Percentiles rank a stretch among this genome's conserved stretches.
Conservation (phyloP, 2,888 invertebrate species). For the Cephus spinipes region DNA sequence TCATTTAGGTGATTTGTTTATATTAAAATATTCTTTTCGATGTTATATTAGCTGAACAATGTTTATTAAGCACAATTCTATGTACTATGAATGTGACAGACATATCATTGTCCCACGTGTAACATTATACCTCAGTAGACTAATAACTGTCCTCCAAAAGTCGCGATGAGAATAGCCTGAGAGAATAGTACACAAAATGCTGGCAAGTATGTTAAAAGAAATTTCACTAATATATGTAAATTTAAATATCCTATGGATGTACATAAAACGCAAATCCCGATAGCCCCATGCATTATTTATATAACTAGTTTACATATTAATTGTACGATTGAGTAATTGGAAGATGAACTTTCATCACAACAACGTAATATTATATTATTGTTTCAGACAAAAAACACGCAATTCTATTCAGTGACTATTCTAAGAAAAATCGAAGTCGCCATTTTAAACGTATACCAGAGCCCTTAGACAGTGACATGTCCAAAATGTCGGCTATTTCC, state of each 20-base stretch:
- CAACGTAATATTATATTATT: no score
- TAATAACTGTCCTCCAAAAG: neutral
- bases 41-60: neutral
- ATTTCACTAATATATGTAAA: neutral
- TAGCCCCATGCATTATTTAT: neutral
- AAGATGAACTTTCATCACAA: neutral
- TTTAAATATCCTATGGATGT: neutral
- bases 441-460: neutral
- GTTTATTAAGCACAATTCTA: neutral
- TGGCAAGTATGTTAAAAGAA: neutral
- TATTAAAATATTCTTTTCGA: neutral
- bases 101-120: neutral
- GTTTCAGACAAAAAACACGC: no score
- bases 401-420: neutral
- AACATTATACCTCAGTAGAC: neutral
- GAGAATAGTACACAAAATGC: neutral
- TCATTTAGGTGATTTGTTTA: neutral
- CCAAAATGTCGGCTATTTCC: neutral
- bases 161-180: neutral
- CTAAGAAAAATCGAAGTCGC: neutral
- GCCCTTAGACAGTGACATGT: neutral
- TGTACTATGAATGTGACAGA: neutral
- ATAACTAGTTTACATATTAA: neutral
- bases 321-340: neutral
- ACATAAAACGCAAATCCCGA: neutral